phyloP scores from a whole-genome alignment of 2,113 vertebrate genomes.

The Saiga tatarica region DNA sequence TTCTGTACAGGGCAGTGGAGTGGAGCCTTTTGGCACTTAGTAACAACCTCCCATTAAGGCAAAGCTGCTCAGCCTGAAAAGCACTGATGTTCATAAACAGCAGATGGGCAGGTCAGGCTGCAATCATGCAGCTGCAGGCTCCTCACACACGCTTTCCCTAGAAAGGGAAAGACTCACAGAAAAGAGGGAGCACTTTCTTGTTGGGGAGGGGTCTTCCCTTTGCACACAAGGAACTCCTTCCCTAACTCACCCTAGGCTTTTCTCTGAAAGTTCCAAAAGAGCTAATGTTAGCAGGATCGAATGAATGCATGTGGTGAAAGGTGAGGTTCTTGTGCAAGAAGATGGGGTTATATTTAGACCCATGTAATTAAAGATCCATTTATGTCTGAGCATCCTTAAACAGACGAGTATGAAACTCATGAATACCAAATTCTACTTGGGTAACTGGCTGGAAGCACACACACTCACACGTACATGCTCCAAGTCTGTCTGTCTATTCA shows the following conservation, averaged over 20 bases:
- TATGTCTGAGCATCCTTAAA: slow-evolving; percentile 72
- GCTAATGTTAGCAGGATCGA: slow-evolving; percentile 13
- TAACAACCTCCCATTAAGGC: not conserved
- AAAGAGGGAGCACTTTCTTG: not conserved
- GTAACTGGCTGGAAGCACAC: slow-evolving; percentile 39
- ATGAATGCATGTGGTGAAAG: slow-evolving; percentile 14
- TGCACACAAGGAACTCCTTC: not conserved
- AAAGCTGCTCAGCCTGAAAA: slow-evolving; percentile 19
- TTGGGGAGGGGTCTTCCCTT: slow-evolving; percentile 11
- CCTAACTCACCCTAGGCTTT: not conserved
- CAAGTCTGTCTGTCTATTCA: not conserved
- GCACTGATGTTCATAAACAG: not conserved
- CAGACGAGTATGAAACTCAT: slow-evolving; percentile 74
- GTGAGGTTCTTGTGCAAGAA: slow-evolving; percentile 43
- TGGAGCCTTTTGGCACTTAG: not conserved
- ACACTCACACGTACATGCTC: not conserved
- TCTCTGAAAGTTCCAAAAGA: not conserved
- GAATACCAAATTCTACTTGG: slow-evolving; percentile 71
- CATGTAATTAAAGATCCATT: slow-evolving; percentile 71
- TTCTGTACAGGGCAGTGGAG: not conserved
- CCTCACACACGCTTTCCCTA: slow-evolving; percentile 34
- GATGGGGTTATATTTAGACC: slow-evolving; percentile 71
- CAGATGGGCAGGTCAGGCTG: slow-evolving; percentile 8
- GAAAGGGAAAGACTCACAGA: slow-evolving; percentile 39
- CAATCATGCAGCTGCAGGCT: slow-evolving; percentile 31